These are phyloP conservation scores for Lophochroa leadbeateri DNA, from an alignment of 2,113 vertebrate species.

Conservation along the genomic window DNA sequence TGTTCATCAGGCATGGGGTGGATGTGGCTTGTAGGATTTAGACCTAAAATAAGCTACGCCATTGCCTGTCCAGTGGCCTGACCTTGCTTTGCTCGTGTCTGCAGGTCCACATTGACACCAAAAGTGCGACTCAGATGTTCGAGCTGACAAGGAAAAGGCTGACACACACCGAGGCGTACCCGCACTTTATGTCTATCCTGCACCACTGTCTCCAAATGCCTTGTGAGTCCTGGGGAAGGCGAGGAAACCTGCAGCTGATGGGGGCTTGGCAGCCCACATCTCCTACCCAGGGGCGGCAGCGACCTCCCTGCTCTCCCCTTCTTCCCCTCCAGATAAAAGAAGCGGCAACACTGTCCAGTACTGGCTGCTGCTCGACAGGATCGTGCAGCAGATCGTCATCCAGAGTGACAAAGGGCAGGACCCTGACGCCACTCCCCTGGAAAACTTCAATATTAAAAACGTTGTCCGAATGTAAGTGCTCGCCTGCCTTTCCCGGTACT, in stretches of 20 bases:
- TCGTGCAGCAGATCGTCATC: conserved; percentile 97
- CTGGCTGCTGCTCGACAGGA: conserved; percentile 96
- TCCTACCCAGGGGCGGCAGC: rapidly evolving
- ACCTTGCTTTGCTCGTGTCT: neutral
- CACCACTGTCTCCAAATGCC: conserved; percentile 99
- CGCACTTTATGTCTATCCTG: conserved; percentile 98
- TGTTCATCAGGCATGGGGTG: neutral
- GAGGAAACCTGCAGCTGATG: rapidly evolving
- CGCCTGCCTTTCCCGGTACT: neutral
- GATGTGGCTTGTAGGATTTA: neutral
- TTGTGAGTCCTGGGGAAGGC: conserved; percentile 79
- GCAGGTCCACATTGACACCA: conserved; percentile 96
- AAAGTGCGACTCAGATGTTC: conserved; percentile 97
- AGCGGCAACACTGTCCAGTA: conserved; percentile 98
- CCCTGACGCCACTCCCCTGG: conserved; percentile 92
- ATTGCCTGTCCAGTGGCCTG: rapidly evolving
- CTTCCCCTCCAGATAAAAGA: conserved; percentile 86
- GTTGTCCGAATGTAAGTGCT: conserved; percentile 94
- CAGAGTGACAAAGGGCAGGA: conserved; percentile 98
- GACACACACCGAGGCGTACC: conserved; percentile 94
- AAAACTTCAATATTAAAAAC: conserved; percentile 99
- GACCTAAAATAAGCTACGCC: rapidly evolving
- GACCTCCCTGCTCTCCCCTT: neutral
- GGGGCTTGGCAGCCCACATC: neutral
- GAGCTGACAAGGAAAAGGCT: conserved; percentile 95